phyloP scores from a whole-genome alignment of 1,140 invertebrate species.

The Tetramorium alpestre region DNA sequence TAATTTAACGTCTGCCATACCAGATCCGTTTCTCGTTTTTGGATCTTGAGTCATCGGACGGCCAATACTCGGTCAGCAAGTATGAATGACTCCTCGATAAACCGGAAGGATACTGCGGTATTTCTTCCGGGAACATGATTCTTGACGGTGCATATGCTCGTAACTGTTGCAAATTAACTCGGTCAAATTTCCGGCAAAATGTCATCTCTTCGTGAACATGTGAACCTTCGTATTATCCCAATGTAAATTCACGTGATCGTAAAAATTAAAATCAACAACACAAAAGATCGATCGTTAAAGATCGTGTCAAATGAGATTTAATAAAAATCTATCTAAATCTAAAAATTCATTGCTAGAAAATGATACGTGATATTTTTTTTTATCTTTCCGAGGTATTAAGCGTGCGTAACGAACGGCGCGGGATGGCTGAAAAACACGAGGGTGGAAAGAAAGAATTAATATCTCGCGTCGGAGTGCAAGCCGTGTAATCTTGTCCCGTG shows the following conservation, averaged over 20 bases:
- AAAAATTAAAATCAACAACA: neutral
- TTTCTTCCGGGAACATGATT: constrained; percentile 43
- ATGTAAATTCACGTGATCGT: neutral
- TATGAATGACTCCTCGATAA: neutral
- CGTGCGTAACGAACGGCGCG: constrained; percentile 28
- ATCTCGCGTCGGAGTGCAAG: constrained; percentile 52
- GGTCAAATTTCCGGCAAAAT: constrained; percentile 52
- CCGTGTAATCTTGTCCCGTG: constrained; percentile 62
- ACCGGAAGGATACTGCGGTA: constrained; percentile 74
- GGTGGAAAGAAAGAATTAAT: constrained; percentile 69
- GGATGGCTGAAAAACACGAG: constrained; percentile 39
- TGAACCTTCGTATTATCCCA: neutral
- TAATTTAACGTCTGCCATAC: constrained; percentile 32
- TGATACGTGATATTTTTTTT: neutral
- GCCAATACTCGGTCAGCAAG: constrained; percentile 10
- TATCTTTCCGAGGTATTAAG: constrained; percentile 32
- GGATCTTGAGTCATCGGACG: constrained; percentile 22
- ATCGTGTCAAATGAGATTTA: neutral
- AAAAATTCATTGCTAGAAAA: neutral
- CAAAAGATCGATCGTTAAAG: neutral
- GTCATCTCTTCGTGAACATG: neutral
- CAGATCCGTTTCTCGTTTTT: constrained; percentile 45
- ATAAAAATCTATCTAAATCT: neutral
- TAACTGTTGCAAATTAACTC: neutral
- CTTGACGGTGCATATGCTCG: constrained; percentile 14